phyloP scores from a whole-genome alignment of 2,797 vertebrate genomes.

The Stomatorhinus walkeri region DNA sequence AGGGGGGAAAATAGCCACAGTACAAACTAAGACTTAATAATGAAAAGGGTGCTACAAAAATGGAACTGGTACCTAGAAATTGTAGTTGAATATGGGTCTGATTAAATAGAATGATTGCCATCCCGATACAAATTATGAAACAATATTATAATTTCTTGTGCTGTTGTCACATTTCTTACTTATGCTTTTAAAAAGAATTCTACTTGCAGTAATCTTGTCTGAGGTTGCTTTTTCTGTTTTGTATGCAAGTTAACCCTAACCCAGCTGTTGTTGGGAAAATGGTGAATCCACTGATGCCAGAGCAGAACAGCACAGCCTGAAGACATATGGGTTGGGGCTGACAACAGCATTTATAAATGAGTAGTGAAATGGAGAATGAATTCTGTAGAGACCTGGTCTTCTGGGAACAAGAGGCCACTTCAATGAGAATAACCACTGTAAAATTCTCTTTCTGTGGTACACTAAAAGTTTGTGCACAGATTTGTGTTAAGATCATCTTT shows the following conservation, averaged over 20 bases:
- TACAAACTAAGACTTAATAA: conserved; percentile 3
- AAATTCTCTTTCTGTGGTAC: neutral
- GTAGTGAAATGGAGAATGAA: neutral
- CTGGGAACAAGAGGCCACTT: neutral
- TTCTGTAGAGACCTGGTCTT: neutral
- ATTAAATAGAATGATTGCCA: neutral
- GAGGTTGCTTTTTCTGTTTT: neutral
- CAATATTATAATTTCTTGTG: neutral
- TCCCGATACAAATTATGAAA: neutral
- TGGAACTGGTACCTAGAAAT: neutral
- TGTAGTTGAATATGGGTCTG: neutral
- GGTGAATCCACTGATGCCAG: neutral
- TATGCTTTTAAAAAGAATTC: neutral
- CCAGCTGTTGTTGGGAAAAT: neutral
- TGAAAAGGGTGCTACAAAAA: neutral
- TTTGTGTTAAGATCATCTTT: neutral
- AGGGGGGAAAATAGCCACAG: neutral
- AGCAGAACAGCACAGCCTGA: neutral
- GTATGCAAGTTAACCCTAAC: neutral
- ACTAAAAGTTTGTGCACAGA: neutral
- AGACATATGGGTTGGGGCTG: neutral
- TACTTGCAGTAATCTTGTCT: neutral
- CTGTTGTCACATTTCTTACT: neutral
- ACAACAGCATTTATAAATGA: neutral
- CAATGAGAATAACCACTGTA: neutral